A percentile compares a stretch with the other conserved stretches of the same genome.
Conservation (phyloP, 2,797 vertebrate genomes). For the Sparus aurata region DNA sequence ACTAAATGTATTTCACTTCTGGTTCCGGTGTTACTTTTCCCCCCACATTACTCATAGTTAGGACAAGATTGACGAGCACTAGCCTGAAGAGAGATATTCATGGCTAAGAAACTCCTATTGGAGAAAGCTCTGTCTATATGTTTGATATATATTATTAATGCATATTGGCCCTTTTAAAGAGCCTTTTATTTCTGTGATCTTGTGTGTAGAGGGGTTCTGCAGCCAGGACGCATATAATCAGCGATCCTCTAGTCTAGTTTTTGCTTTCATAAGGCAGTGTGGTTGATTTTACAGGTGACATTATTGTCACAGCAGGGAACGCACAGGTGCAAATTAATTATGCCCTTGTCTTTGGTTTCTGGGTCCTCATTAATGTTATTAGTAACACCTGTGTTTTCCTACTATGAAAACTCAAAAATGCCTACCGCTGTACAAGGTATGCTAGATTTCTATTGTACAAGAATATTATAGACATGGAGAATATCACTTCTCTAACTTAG, state of each 20-base stretch:
- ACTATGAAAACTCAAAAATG: neutral
- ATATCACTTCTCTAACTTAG: neutral
- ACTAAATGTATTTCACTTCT: neutral
- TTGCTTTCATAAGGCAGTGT: neutral
- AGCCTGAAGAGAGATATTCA: neutral
- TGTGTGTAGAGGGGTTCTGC: slow-evolving; percentile 5
- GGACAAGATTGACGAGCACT: neutral
- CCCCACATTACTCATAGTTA: neutral
- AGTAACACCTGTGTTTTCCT: neutral
- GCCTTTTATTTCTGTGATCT: neutral
- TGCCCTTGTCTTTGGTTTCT: neutral
- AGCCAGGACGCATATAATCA: neutral
- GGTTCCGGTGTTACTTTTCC: neutral
- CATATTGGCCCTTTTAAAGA: neutral
- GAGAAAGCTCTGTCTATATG: neutral
- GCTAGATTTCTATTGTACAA: too few species aligned
- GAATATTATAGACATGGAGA: neutral
- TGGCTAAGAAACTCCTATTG: neutral
- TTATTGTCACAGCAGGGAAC: neutral
- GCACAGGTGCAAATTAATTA: neutral
- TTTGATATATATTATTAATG: neutral
- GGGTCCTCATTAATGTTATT: neutral
- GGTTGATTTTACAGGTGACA: too few species aligned
- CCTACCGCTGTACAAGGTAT: too few species aligned
- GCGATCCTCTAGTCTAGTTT: neutral